Conservation (phyloP, 2,797 vertebrate species). For the Cynodonichthys magdalenae region DNA sequence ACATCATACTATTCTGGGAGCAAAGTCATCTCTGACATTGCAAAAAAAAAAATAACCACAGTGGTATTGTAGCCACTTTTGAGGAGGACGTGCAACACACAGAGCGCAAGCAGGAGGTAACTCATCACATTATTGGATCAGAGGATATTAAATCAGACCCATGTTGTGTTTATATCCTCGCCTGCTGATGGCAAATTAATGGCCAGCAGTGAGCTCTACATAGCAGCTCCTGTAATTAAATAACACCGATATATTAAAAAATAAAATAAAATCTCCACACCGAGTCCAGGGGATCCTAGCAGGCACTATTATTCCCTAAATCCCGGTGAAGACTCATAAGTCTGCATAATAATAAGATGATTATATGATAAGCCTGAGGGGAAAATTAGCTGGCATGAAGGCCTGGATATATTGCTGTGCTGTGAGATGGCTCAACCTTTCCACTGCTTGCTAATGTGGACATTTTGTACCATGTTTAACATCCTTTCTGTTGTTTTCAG, state of each 20-base stretch:
- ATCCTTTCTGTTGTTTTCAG: not conserved
- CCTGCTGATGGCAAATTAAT: constrained; percentile 67
- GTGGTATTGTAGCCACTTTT: not conserved
- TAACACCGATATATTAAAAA: constrained; percentile 29
- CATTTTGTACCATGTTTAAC: constrained; percentile 4
- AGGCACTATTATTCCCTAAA: constrained; percentile 30
- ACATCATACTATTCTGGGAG: constrained; percentile 39
- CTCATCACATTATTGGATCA: constrained; percentile 58
- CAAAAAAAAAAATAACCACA: constrained; percentile 46
- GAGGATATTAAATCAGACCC: constrained; percentile 68
- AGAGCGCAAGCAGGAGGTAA: constrained; percentile 23
- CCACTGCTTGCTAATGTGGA: not conserved
- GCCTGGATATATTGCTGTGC: constrained; percentile 11
- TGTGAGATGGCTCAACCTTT: constrained; percentile 9
- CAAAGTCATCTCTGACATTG: constrained; percentile 51
- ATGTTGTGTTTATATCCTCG: constrained; percentile 70
- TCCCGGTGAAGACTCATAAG: constrained; percentile 35
- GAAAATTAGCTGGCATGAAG: constrained; percentile 10
- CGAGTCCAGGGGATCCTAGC: constrained; percentile 20
- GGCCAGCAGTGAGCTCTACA: constrained; percentile 45
- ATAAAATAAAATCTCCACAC: constrained; percentile 6
- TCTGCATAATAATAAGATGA: constrained; percentile 48
- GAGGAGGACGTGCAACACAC: constrained; percentile 15
- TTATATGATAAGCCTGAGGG: constrained; percentile 22
- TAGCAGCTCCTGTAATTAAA: constrained; percentile 52